Conservation (phyloP, 1,140 invertebrate species). For the Trigoniulus corallinus region DNA sequence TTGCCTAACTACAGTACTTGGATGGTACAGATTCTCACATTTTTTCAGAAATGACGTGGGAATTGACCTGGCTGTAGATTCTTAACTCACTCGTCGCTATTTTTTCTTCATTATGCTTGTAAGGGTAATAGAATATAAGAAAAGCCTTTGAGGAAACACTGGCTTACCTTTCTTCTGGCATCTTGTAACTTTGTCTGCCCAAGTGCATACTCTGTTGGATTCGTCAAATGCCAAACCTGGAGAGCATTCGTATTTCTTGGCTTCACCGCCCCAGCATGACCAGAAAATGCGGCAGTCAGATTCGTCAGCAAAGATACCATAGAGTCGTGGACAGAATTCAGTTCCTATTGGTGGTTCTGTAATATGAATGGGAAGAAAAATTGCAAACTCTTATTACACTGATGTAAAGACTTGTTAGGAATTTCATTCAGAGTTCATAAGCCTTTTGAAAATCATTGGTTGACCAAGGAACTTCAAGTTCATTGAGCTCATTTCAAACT, state of each 20-base stretch:
- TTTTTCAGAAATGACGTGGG: too few relatives aligned
- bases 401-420: not conserved
- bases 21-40: too few relatives aligned
- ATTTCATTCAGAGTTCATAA: too few relatives aligned
- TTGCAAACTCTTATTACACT: not conserved
- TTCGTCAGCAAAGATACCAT: constrained; percentile 82
- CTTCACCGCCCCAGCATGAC: constrained; percentile 91
- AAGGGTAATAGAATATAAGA: not conserved
- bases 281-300: constrained; percentile 83
- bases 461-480: too few relatives aligned
- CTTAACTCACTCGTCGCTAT: too few relatives aligned
- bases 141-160: not conserved
- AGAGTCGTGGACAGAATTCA: constrained; percentile 65
- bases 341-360: constrained; percentile 69
- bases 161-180: constrained; percentile 61
- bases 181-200: constrained; percentile 82
- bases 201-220: constrained; percentile 81
- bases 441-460: too few relatives aligned
- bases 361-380: too few relatives aligned
- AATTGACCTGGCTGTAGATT: too few relatives aligned
- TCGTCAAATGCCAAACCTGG: constrained; percentile 84
- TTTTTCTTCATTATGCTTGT: too few relatives aligned
- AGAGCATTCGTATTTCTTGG: constrained; percentile 81
- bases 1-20: too few relatives aligned
- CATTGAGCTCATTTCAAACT: too few relatives aligned